Conservation (phyloP, 2,113 vertebrate genomes). For the Lasiurus borealis region DNA sequence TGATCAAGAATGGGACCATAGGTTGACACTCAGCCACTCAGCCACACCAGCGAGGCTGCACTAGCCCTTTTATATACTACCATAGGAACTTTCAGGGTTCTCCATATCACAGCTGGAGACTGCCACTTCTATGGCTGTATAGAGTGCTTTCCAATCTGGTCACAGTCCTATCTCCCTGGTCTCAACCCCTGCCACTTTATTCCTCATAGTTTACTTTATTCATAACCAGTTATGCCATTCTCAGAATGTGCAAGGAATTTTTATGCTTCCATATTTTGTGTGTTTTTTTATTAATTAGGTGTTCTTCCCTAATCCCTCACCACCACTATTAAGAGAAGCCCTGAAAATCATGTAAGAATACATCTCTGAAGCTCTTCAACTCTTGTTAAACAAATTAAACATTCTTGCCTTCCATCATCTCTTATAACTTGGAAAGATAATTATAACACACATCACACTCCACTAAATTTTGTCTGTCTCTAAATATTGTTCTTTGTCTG, state of each 20-base stretch:
- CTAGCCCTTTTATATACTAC: background rate
- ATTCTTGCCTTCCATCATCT: background rate
- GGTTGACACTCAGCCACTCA: too few species aligned
- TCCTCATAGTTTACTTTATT: background rate
- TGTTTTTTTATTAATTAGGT: background rate
- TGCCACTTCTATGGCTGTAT: background rate
- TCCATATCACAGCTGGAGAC: background rate
- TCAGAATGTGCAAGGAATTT: background rate
- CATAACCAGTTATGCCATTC: background rate
- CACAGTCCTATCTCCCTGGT: rapidly evolving
- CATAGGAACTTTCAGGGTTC: background rate
- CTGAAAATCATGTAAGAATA: background rate
- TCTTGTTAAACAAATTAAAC: background rate
- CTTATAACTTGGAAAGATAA: background rate
- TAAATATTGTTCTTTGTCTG: background rate
- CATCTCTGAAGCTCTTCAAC: background rate
- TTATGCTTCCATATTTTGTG: background rate
- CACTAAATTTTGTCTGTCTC: background rate
- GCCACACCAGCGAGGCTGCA: background rate
- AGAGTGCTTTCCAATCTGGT: background rate
- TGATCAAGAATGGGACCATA: too few species aligned
- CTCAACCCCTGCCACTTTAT: background rate
- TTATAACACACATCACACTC: background rate
- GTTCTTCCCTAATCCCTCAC: background rate
- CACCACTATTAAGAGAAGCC: background rate